phyloP scores from a whole-genome alignment of 1,140 invertebrate genomes.

The Lutraria rhynchaena region DNA sequence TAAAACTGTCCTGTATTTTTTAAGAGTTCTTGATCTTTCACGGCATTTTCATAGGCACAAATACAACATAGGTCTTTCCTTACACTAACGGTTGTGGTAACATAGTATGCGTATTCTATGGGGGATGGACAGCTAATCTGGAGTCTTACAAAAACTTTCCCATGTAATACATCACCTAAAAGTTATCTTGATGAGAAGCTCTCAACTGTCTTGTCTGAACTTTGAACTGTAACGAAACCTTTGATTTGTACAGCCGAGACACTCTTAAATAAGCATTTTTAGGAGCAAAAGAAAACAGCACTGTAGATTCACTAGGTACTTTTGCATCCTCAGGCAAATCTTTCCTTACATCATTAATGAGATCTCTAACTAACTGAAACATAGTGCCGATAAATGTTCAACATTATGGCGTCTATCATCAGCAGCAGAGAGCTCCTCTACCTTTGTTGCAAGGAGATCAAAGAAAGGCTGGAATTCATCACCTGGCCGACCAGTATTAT shows the following conservation, averaged over 20 bases:
- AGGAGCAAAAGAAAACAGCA: slow-evolving; percentile 53
- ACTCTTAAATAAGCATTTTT: slow-evolving; percentile 46
- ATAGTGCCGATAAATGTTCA: slow-evolving; percentile 27
- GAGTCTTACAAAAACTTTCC: too few relatives aligned
- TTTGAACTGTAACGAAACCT: slow-evolving; percentile 35
- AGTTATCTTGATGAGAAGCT: slow-evolving; percentile 49
- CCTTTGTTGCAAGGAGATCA: slow-evolving; percentile 4
- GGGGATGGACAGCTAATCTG: too few relatives aligned
- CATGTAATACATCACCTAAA: too few relatives aligned
- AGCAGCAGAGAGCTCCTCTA: slow-evolving; percentile 39
- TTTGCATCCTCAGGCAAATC: slow-evolving; percentile 3
- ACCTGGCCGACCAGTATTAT: slow-evolving; percentile 38
- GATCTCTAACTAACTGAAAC: slow-evolving; percentile 37
- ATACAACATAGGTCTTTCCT: too few relatives aligned
- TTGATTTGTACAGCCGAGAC: slow-evolving; percentile 38
- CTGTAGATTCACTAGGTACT: slow-evolving; percentile 53
- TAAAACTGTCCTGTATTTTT: too few relatives aligned
- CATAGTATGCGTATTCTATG: too few relatives aligned
- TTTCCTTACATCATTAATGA: slow-evolving; percentile 2
- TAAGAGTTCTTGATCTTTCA: too few relatives aligned
- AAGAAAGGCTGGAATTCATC: slow-evolving; percentile 32
- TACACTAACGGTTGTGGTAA: too few relatives aligned
- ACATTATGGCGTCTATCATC: slow-evolving; percentile 43
- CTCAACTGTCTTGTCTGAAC: slow-evolving; percentile 58
- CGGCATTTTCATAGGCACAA: too few relatives aligned